Evolutionary conservation across 2,888 invertebrate genomes (phyloP).

Genomic region (Drosophila subsilvestris): DNA sequence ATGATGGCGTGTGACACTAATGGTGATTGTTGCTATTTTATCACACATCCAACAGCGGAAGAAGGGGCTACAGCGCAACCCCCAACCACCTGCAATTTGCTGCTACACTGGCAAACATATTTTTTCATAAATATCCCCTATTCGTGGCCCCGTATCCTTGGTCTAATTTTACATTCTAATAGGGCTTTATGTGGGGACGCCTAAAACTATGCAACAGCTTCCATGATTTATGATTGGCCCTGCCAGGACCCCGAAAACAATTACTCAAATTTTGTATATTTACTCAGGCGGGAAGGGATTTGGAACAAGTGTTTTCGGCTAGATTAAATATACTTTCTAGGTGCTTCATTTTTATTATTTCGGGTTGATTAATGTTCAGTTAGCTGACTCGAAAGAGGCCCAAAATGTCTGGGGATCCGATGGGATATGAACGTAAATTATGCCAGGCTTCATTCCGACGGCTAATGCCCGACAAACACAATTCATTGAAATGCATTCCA

Average conservation of each 20-base stretch:
- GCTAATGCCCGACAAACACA: constrained; percentile 42
- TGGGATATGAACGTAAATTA: constrained; percentile 10
- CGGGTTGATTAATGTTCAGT: constrained; percentile 72
- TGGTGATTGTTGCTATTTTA: constrained; percentile 81
- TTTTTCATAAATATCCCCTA: constrained; percentile 52
- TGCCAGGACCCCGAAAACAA: constrained; percentile 70
- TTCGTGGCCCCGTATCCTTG: constrained; percentile 24
- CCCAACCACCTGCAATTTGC: constrained; percentile 43
- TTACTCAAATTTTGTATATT: constrained; percentile 81
- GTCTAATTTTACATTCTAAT: constrained; percentile 79
- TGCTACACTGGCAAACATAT: constrained; percentile 42
- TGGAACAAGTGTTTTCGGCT: constrained; percentile 57
- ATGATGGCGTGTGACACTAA: constrained; percentile 79
- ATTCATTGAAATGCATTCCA: constrained; percentile 37
- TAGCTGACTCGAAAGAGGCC: constrained; percentile 27
- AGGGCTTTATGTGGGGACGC: constrained; percentile 67
- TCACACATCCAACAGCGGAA: constrained; percentile 56
- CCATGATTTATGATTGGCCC: constrained; percentile 78
- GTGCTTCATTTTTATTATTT: constrained; percentile 42
- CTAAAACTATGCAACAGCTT: constrained; percentile 72
- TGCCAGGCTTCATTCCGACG: constrained; percentile 18
- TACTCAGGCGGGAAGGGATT: constrained; percentile 36
- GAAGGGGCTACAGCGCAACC: background rate
- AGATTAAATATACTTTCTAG: constrained; percentile 72
- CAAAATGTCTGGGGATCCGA: constrained; percentile 4